Evolutionary conservation across 2,113 vertebrate genomes (phyloP).

Genomic region (Sebastes fasciatus): DNA sequence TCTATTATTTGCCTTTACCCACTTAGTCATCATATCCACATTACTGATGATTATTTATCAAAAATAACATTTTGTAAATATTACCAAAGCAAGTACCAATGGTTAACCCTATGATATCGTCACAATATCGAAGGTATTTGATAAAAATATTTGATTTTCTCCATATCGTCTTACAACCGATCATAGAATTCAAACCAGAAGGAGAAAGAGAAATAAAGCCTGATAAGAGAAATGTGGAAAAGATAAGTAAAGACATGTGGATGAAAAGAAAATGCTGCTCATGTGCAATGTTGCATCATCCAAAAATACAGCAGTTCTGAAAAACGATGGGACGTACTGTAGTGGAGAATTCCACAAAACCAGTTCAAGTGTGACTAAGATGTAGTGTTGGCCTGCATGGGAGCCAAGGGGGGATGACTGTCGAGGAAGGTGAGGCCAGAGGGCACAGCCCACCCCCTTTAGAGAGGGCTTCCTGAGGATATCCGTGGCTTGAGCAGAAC

Average conservation of each 20-base stretch:
- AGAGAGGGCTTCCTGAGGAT: constrained; percentile 81
- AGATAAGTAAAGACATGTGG: neutral
- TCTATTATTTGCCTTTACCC: no score
- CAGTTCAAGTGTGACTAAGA: constrained; percentile 15
- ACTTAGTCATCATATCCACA: no score
- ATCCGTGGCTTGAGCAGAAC: constrained; percentile 69
- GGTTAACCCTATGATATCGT: no score
- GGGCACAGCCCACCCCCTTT: constrained; percentile 63
- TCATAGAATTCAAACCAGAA: neutral
- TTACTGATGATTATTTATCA: no score
- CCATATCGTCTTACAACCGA: neutral
- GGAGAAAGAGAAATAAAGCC: neutral
- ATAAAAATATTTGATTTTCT: no score
- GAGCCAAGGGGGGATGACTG: constrained; percentile 29
- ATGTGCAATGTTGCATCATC: constrained; percentile 4
- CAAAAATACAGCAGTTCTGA: neutral
- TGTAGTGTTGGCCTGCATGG: constrained; percentile 52
- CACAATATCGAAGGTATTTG: no score
- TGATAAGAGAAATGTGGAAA: constrained; percentile 11
- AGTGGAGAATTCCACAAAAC: constrained; percentile 2
- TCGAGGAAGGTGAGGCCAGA: constrained; percentile 64
- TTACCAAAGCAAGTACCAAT: no score
- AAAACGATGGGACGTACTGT: neutral
- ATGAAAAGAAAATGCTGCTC: neutral
- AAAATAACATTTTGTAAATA: no score